Evolutionary conservation across 2,888 invertebrate genomes (phyloP), one percentile per base, ranked within the genome.

Genomic region (Melanargia galathea): DNA sequence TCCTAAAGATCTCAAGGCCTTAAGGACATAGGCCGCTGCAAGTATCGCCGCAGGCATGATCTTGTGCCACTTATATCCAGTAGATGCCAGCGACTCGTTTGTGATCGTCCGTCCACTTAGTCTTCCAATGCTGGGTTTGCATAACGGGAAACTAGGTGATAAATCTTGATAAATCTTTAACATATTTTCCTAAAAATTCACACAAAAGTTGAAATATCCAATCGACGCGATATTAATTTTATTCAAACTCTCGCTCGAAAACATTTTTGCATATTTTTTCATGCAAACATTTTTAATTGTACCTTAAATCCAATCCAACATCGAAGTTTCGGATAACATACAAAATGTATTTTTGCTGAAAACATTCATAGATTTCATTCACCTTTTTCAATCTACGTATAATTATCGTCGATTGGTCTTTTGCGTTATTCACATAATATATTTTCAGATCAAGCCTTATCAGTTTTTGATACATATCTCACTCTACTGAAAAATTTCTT

Each of bases 221-320:
- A 58, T 49, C 38, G 46, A 51, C 54, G 40, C 33, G 45, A 55
- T 49, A 59, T 52, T 55, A 52, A 56, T 65, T 67, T 60, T 59
- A 63, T 56, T 45, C 60, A 26, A 45, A 60, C n/a, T 52, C 43
- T 54, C 38, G 35, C 24, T 18, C 58, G 48, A 56, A 62, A 10
- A 22, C 24, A 26, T 62, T 51, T 63, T 59, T 64, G 48, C 60
- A 45, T 62, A 54, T 61, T 59, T 67, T 40, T 60, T 62, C 63
- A 57, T 52, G 65, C 61, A 59, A 38, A 63, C 13, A 35, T 63
- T 67, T 67, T 65, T 65, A 67, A 67, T 67, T 67, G 67, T 63
- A 60, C 65, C 46, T 49, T 38, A 40, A 58, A 49, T 59, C 13
- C 51, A 30, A 40, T 46, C 30, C 57, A 33, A 58, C 59, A 62